phyloP scores from a whole-genome alignment of 2,888 invertebrate genomes.

The Cantharis nigra region DNA sequence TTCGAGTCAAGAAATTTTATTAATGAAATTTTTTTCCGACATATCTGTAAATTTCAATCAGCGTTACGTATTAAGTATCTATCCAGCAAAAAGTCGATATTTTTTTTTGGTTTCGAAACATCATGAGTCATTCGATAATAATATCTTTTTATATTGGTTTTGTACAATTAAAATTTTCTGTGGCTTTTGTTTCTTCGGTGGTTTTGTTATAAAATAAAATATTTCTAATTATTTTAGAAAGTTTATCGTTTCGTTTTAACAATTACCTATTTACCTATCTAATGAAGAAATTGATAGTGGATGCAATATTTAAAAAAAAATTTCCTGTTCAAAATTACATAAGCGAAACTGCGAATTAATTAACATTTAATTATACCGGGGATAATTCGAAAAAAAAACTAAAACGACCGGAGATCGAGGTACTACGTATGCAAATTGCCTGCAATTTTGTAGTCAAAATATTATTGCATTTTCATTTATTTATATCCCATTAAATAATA shows the following conservation, averaged over 20 bases:
- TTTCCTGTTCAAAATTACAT: neutral
- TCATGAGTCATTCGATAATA: slow-evolving; percentile 27
- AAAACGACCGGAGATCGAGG: neutral
- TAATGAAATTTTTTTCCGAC: neutral
- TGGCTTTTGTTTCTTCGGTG: slow-evolving; percentile 27
- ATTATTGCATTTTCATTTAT: neutral
- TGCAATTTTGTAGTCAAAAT: neutral
- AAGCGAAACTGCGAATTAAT: neutral
- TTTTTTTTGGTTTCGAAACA: slow-evolving; percentile 20
- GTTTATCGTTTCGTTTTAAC: slow-evolving; percentile 9
- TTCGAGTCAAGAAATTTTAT: neutral
- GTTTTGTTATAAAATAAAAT: slow-evolving; percentile 21
- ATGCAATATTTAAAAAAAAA: neutral
- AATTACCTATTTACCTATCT: neutral
- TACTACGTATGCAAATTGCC: neutral
- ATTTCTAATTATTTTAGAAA: slow-evolving; percentile 32
- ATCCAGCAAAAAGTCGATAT: slow-evolving; percentile 6
- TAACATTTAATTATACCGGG: neutral
- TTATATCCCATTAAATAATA: neutral
- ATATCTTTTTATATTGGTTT: slow-evolving; percentile 21
- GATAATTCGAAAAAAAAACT: neutral
- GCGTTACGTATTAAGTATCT: slow-evolving; percentile 14
- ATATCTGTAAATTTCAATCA: slow-evolving; percentile 16
- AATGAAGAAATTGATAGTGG: neutral
- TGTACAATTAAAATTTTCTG: slow-evolving; percentile 31